A percentile compares a stretch with the other conserved stretches of the same genome.
phyloP scores from a whole-genome alignment of 2,113 vertebrate genomes.

The Austrofundulus limnaeus region DNA sequence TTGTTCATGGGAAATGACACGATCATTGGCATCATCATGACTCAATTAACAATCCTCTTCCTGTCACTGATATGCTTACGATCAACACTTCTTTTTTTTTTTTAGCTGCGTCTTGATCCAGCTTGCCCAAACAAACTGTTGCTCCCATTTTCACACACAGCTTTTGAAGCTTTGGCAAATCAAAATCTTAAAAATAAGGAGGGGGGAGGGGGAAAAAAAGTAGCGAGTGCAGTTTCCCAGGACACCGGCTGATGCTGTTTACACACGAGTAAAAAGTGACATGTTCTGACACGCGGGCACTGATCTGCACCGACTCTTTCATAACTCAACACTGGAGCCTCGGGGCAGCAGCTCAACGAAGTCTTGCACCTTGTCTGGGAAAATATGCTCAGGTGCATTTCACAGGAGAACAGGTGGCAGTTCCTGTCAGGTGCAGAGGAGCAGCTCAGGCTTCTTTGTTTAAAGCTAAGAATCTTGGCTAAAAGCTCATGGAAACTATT shows the following conservation, averaged over 20 bases:
- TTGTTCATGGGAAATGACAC: slow-evolving; percentile 52
- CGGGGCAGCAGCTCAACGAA: slow-evolving; percentile 60
- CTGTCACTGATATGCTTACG: slow-evolving; percentile 20
- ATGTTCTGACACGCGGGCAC: slow-evolving; percentile 57
- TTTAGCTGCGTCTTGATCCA: slow-evolving; percentile 29
- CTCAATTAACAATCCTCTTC: slow-evolving; percentile 27
- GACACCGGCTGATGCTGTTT: slow-evolving; percentile 44
- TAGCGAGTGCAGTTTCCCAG: slow-evolving; percentile 47
- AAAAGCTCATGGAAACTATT: too few relatives aligned
- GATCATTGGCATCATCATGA: slow-evolving; percentile 19
- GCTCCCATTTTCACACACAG: slow-evolving; percentile 35
- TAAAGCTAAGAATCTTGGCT: too few relatives aligned
- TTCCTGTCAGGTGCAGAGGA: slow-evolving; percentile 32
- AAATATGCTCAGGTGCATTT: slow-evolving; percentile 69
- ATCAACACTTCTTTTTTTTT: too few relatives aligned
- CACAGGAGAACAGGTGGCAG: slow-evolving; percentile 52
- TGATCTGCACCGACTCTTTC: slow-evolving; percentile 59
- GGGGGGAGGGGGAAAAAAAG: slow-evolving; percentile 10
- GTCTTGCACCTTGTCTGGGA: slow-evolving; percentile 69
- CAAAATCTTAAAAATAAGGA: slow-evolving; percentile 19
- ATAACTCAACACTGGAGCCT: slow-evolving; percentile 55
- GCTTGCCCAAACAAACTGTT: slow-evolving; percentile 30
- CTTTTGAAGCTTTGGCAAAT: slow-evolving; percentile 42
- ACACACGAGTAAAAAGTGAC: slow-evolving; percentile 41
- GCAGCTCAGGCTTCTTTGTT: not conserved